phyloP scores from a whole-genome alignment of 2,113 vertebrate genomes.

The Daboia siamensis region DNA sequence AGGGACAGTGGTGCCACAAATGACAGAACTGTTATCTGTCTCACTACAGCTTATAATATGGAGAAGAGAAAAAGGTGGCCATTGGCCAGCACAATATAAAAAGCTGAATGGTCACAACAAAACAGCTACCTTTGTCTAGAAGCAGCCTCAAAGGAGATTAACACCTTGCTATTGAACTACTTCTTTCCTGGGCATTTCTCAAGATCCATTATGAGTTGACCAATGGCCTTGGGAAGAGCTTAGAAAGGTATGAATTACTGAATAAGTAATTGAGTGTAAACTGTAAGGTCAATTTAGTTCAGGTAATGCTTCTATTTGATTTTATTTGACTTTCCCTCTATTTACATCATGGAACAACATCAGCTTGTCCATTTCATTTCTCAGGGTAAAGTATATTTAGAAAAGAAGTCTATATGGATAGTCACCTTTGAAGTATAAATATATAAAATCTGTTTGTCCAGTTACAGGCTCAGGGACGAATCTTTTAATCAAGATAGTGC shows the following conservation, averaged over 20 bases:
- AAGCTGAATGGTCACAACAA: neutral
- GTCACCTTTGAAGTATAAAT: conserved; percentile 33
- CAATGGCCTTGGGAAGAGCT: conserved; percentile 14
- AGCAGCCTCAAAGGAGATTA: conserved; percentile 55
- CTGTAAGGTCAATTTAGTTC: conserved; percentile 17
- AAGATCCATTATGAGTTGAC: conserved; percentile 41
- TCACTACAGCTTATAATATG: neutral
- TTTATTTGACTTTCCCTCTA: conserved; percentile 5
- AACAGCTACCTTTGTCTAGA: conserved; percentile 6
- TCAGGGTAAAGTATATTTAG: conserved; percentile 39
- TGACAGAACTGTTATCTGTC: neutral
- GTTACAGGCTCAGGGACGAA: conserved; percentile 16
- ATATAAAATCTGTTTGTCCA: conserved; percentile 36
- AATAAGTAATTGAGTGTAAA: conserved; percentile 12
- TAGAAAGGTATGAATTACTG: conserved; percentile 37
- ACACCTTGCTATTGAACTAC: conserved; percentile 40
- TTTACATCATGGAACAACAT: neutral
- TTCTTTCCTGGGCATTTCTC: conserved; percentile 6
- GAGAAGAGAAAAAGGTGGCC: neutral
- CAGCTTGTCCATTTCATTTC: neutral
- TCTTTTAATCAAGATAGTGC: conserved; percentile 24
- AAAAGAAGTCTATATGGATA: neutral
- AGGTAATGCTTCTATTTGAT: neutral
- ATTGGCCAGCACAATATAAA: neutral
- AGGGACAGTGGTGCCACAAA: neutral